phyloP scores from a whole-genome alignment of 2,888 invertebrate species.

The Noctua fimbriata region DNA sequence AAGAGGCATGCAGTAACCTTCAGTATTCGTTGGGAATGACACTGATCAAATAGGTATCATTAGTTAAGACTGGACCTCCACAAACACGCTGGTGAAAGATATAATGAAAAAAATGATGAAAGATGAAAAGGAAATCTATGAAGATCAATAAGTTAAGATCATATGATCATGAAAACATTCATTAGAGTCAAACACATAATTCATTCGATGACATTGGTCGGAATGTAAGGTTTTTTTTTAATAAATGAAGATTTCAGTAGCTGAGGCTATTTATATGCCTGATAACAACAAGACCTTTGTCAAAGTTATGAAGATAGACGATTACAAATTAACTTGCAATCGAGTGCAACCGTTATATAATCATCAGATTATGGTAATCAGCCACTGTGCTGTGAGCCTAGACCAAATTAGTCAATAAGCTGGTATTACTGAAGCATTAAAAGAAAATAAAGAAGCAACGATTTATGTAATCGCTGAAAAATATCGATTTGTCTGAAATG shows the following conservation, averaged over 20 bases:
- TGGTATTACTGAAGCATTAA: slow-evolving; percentile 35
- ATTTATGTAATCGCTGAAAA: slow-evolving; percentile 14
- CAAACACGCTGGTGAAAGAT: neutral
- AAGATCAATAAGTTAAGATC: neutral
- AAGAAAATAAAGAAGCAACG: slow-evolving; percentile 18
- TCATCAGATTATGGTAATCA: slow-evolving; percentile 24
- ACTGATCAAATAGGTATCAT: neutral
- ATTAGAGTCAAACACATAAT: neutral
- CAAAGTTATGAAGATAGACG: neutral
- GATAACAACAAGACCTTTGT: neutral
- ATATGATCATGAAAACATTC: neutral
- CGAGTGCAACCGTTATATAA: slow-evolving; percentile 58
- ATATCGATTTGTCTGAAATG: slow-evolving; percentile 6
- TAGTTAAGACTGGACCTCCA: neutral
- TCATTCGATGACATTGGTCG: neutral
- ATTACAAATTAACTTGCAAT: slow-evolving; percentile 33
- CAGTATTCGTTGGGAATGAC: neutral
- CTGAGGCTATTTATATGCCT: neutral
- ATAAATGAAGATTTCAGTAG: neutral
- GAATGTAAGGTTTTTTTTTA: neutral
- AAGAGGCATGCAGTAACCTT: neutral
- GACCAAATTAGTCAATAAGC: slow-evolving; percentile 36
- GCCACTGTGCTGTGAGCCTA: slow-evolving; percentile 22
- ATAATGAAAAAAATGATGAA: neutral
- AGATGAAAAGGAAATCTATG: neutral